Conservation (phyloP, 1,140 invertebrate genomes). For the Acromyrmex charruanus region DNA sequence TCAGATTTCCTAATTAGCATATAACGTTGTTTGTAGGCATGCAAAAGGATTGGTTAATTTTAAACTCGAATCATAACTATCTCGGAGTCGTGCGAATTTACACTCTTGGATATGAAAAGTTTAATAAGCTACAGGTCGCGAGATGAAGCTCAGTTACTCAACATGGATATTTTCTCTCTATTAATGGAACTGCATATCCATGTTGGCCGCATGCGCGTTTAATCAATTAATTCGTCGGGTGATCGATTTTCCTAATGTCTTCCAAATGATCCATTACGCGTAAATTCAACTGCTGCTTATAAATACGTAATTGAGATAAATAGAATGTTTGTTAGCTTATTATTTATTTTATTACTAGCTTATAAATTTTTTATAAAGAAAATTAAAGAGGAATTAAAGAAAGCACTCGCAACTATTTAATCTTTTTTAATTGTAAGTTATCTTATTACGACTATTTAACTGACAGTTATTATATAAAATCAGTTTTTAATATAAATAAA, state of each 20-base stretch:
- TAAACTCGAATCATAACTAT: constrained; percentile 45
- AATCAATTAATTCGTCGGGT: constrained; percentile 33
- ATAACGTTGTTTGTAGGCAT: constrained; percentile 8
- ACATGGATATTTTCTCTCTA: constrained; percentile 21
- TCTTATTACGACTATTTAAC: not conserved
- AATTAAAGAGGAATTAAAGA: not conserved
- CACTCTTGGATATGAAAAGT: constrained; percentile 52
- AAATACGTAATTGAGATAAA: not conserved
- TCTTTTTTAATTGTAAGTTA: not conserved
- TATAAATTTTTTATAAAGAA: constrained; percentile 14
- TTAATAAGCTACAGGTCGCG: constrained; percentile 43
- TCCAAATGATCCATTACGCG: not conserved
- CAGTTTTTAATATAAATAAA: constrained; percentile 9
- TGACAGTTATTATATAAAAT: not conserved
- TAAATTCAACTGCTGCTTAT: not conserved
- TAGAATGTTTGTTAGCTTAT: not conserved
- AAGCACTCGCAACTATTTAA: not conserved
- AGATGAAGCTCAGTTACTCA: constrained; percentile 7
- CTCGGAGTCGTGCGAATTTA: constrained; percentile 19
- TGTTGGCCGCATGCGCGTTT: not conserved
- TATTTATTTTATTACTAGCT: constrained; percentile 5
- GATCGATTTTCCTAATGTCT: not conserved
- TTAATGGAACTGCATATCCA: constrained; percentile 20
- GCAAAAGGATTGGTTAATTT: constrained; percentile 40
- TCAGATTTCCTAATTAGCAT: constrained; percentile 30